Conservation (phyloP, 2,113 vertebrate species). For the Oplegnathus fasciatus region DNA sequence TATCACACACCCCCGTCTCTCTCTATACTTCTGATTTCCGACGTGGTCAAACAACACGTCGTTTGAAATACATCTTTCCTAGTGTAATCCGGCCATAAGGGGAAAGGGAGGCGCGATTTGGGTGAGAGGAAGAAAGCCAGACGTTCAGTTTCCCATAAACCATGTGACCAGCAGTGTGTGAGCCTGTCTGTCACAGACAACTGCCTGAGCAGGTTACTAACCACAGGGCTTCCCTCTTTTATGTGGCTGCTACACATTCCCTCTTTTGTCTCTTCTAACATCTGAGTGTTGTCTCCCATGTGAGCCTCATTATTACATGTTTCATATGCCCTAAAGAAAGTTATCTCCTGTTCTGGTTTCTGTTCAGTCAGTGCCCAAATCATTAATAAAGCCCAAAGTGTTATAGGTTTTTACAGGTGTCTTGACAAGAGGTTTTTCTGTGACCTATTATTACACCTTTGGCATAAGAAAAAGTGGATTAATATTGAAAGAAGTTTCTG, state of each 20-base stretch:
- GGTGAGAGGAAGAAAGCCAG: slow-evolving; percentile 73
- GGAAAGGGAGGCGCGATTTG: slow-evolving; percentile 50
- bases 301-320: slow-evolving; percentile 24
- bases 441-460: not conserved
- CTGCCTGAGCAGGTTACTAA: slow-evolving; percentile 74
- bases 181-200: slow-evolving; percentile 46
- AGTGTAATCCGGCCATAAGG: not conserved
- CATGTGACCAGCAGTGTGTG: slow-evolving; percentile 75
- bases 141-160: slow-evolving; percentile 79
- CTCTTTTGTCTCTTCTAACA: slow-evolving; percentile 5
- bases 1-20: too few species aligned
- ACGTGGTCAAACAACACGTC: not conserved
- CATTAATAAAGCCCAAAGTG: not conserved
- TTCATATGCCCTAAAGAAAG: slow-evolving; percentile 5
- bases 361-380: not conserved
- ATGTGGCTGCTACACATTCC: slow-evolving; percentile 22
- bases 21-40: not conserved
- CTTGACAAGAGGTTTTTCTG: not conserved
- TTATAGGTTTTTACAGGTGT: slow-evolving; percentile 10
- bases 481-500: not conserved
- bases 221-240: slow-evolving; percentile 43
- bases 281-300: slow-evolving; percentile 20
- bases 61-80: not conserved
- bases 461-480: not conserved
- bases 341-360: not conserved